These are phyloP conservation scores for Flexamia atlantica DNA, from an alignment of 2,888 invertebrate species.

Conservation along the genomic window DNA sequence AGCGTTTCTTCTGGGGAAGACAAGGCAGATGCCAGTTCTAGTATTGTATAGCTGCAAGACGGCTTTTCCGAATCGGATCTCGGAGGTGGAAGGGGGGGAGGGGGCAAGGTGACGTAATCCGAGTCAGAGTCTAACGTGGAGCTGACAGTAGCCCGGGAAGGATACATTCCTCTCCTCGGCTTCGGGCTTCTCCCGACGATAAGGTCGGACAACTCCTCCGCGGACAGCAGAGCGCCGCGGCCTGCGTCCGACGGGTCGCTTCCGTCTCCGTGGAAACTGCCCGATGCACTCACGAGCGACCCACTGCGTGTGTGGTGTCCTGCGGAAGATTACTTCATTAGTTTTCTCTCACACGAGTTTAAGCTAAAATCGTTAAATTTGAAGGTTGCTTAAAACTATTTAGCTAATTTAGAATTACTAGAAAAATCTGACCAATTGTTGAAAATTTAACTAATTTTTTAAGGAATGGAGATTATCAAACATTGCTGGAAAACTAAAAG, in stretches of 20 bases:
- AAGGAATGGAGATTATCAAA: no score
- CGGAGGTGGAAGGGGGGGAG: constrained; percentile 69
- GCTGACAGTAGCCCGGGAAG: constrained; percentile 87
- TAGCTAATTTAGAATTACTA: no score
- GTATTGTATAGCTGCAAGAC: constrained; percentile 49
- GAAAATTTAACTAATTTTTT: no score
- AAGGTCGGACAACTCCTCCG: constrained; percentile 89
- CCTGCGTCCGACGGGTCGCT: constrained; percentile 91
- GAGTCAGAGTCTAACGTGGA: constrained; percentile 93
- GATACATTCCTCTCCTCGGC: constrained; percentile 80
- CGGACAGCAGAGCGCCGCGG: constrained; percentile 84
- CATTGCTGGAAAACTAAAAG: no score
- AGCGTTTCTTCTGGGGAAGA: constrained; percentile 59
- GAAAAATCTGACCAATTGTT: no score
- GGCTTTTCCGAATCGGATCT: constrained; percentile 60
- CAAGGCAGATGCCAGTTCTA: constrained; percentile 51
- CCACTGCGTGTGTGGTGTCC: constrained; percentile 77
- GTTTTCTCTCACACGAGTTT: no score
- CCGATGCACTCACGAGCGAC: constrained; percentile 87
- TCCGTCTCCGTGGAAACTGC: constrained; percentile 92
- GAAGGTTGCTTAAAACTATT: no score
- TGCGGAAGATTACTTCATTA: no score
- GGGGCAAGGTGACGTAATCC: constrained; percentile 88
- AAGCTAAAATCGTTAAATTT: no score
- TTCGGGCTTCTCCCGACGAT: constrained; percentile 83